A percentile compares a stretch with the other conserved stretches of the same genome.
Conservation (phyloP, 2,888 invertebrate genomes). For the Iphiclides podalirius region DNA sequence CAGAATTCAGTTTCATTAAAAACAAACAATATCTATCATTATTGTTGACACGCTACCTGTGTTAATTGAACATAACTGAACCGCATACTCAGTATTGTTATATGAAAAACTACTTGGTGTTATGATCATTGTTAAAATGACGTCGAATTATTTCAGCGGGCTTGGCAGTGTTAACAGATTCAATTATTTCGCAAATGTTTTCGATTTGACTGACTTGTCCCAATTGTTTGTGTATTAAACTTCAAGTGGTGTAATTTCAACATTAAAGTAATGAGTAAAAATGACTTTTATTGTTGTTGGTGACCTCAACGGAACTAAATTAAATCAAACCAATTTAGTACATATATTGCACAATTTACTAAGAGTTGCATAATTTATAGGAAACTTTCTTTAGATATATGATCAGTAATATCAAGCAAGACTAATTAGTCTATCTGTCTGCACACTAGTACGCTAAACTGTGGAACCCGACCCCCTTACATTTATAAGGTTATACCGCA, state of each 20-base stretch:
- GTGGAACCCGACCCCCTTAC: too few species aligned
- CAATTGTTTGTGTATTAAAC: conserved; percentile 52
- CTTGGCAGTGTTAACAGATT: conserved; percentile 40
- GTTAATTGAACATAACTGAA: conserved; percentile 4
- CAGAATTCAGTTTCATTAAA: too few species aligned
- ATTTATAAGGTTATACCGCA: too few species aligned
- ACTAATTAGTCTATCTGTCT: too few species aligned
- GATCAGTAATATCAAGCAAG: too few species aligned
- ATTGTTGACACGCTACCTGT: conserved; percentile 16
- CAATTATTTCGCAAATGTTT: conserved; percentile 25
- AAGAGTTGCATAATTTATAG: too few species aligned
- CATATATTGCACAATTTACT: too few species aligned
- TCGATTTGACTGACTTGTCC: conserved; percentile 46
- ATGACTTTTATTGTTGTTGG: background rate
- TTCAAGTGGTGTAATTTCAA: conserved; percentile 50
- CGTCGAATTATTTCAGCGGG: conserved; percentile 27
- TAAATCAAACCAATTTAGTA: too few species aligned
- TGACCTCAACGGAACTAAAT: too few species aligned
- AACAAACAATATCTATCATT: too few species aligned
- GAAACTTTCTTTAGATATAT: too few species aligned
- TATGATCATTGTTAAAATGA: conserved; percentile 14
- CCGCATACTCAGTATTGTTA: conserved; percentile 16
- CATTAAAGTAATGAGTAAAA: conserved; percentile 50
- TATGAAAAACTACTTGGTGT: conserved; percentile 5
- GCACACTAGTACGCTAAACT: too few species aligned